Base-by-base conservation (phyloP, 2,113 vertebrate species). In the Vulpes vulpes region DNA sequence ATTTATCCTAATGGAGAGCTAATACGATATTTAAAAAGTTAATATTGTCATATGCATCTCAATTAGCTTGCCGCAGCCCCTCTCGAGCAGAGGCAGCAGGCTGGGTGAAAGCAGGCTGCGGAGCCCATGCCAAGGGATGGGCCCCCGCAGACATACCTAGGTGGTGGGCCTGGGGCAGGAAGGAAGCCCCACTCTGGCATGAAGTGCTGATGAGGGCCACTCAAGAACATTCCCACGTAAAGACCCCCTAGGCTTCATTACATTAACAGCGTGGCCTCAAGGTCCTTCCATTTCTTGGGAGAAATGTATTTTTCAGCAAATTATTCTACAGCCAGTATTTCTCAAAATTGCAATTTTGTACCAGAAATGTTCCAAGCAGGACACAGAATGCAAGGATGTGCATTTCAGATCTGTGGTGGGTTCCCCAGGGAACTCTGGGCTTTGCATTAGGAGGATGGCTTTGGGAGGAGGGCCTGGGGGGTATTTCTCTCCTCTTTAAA, bases 1-100 rank as follows among this genome's bases (percentile, higher is more conserved):
- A 76, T 95, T 97, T 80, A 96, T 93, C 96, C 96, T 97, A 87
- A 97, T 94, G 80, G 51, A 96, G 62, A 60, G 57, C 91, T 97
- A 94, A 95, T 89, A 76, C 0, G 0, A 89, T 94, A 89, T 93
- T 91, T 97, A 1, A 93, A 93, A 97, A 95, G 96, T 83, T 95
- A 83, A 95, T 89, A 81, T 69, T 91, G 67, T 83, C 93, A 95
- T 76, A 65, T 87, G 93, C 59, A 90, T 95, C 96, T 97, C 95
- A 81, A 57, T 97, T 96, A 97, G 85, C 67, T 91, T 8, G 30
- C 35, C 7, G 0, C 11, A 23, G 78, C 23, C 59, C 65, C 62
- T 73, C 59, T 15, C 0, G 0, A 55, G 49, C 38, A 17, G 83
- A 91, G 93, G 55, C 32, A 10, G 8, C 0, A 0, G 30, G 32